Conservation (phyloP, 2,888 invertebrate species). For the Vannuccia rotundouncinata region DNA sequence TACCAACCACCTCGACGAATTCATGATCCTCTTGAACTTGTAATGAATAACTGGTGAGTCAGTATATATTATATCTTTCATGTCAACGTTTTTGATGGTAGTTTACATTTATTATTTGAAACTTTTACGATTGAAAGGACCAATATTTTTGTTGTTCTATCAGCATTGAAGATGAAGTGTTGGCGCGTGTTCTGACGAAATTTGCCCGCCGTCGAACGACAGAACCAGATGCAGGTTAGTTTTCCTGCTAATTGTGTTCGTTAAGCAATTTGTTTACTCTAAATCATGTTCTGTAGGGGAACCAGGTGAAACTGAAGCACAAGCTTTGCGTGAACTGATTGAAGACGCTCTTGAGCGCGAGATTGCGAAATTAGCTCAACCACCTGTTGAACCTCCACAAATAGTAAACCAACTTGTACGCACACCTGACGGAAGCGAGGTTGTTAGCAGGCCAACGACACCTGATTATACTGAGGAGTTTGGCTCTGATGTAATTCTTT, state of each 20-base stretch:
- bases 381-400: neutral
- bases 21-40: neutral
- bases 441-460: neutral
- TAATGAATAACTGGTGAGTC: neutral
- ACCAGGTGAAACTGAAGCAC: too few relatives aligned
- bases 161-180: neutral
- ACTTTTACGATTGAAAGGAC: neutral
- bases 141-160: too few relatives aligned
- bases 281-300: too few relatives aligned
- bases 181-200: neutral
- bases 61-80: neutral
- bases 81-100: neutral
- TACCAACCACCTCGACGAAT: neutral
- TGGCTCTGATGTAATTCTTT: neutral
- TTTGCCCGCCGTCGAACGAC: neutral
- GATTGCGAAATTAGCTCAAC: neutral
- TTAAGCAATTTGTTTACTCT: too few relatives aligned
- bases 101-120: neutral
- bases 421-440: neutral
- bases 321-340: neutral
- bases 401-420: neutral
- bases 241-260: too few relatives aligned
- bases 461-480: neutral
- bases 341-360: constrained; percentile 8
- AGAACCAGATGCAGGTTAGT: neutral